Percentiles rank a stretch among this genome's conserved stretches.
These are phyloP conservation scores for Drosophila tsacasi DNA, from an alignment of 1,140 invertebrate species.

Conservation along the genomic window DNA sequence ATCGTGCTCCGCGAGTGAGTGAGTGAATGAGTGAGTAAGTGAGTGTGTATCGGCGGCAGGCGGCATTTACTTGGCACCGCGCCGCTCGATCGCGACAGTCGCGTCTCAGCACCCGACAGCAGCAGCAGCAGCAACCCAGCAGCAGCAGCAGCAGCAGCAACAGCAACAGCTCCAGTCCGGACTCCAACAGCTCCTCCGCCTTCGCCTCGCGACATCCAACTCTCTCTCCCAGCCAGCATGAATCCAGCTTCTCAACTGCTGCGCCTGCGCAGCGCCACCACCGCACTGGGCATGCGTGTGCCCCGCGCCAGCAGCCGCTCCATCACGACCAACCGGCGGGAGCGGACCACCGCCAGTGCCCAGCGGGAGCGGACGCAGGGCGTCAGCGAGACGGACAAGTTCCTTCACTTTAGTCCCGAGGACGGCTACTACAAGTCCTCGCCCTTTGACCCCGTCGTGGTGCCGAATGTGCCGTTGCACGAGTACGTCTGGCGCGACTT, in stretches of 20 bases:
- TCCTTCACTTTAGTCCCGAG: slow-evolving; percentile 65
- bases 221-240: slow-evolving; percentile 28
- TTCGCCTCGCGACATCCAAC: too few relatives aligned
- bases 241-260: slow-evolving; percentile 63
- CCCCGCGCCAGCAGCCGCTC: slow-evolving; percentile 36
- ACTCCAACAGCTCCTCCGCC: slow-evolving; percentile 3
- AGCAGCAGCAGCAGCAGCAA: slow-evolving; percentile 55
- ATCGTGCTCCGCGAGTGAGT: slow-evolving; percentile 13
- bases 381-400: slow-evolving; percentile 72
- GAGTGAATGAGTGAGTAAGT: slow-evolving; percentile 2
- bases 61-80: slow-evolving; percentile 46
- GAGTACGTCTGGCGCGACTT: slow-evolving; percentile 89
- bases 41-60: slow-evolving; percentile 19
- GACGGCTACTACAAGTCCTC: slow-evolving; percentile 84
- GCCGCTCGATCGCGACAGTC: slow-evolving; percentile 58
- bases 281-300: slow-evolving; percentile 18
- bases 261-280: slow-evolving; percentile 60
- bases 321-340: slow-evolving; percentile 58
- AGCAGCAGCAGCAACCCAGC: slow-evolving; percentile 60
- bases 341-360: slow-evolving; percentile 69
- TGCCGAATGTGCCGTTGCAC: slow-evolving; percentile 87
- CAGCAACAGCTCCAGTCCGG: slow-evolving; percentile 27
- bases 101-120: slow-evolving; percentile 70
- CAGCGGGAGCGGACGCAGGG: slow-evolving; percentile 49
- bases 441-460: slow-evolving; percentile 85